Evolutionary conservation across 2,113 vertebrate genomes (phyloP), one percentile per base, ranked within the genome.

Genomic region (Pterophyllum scalare): DNA sequence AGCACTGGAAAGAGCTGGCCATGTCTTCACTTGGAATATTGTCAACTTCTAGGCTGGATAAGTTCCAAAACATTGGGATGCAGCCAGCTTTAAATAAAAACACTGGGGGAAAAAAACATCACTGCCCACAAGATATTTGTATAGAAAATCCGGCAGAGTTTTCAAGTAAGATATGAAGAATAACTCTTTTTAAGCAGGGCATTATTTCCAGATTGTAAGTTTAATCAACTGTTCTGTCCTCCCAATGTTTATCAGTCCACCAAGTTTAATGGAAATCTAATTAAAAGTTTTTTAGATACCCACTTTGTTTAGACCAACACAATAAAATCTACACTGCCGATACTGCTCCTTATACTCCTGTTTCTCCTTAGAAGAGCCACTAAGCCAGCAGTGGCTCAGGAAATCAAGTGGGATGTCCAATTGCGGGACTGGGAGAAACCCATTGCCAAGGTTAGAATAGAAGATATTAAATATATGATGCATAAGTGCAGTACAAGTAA

Each of bases 191-290:
- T 77, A 14, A 49, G 17, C 3, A 19, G 13, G 31, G 2, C 14
- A 56, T 75, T 60, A 38, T 76, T 82, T 82, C 80, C 6, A 8
- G 19, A 62, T 83, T 26, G 9, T 10, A 79, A 84, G 61, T 75
- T 54, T 38, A 61, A 80, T 80, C 74, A 75, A n/a, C 33, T 80
- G 19, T 28, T 79, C 22, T 22, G 3, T 62, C 3, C 56, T 83
- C 33, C 61, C 2, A 75, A 81, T 6, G 10, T 82, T 70, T 80
- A 40, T 80, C 62, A 77, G 65, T 40, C 40, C 43, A 54, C 33
- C 19, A 72, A 72, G 17, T 28, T 52, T 72, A 72, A 72, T 72
- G 6, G 5, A 81, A 84, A 76, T 83, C 65, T 59, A 84, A 86
- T 83, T 65, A 60, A 83, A 82, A 31, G 65, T 57, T 79, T 80